Conservation (phyloP, 2,797 vertebrate genomes). For the Rhodeus uyekii region DNA sequence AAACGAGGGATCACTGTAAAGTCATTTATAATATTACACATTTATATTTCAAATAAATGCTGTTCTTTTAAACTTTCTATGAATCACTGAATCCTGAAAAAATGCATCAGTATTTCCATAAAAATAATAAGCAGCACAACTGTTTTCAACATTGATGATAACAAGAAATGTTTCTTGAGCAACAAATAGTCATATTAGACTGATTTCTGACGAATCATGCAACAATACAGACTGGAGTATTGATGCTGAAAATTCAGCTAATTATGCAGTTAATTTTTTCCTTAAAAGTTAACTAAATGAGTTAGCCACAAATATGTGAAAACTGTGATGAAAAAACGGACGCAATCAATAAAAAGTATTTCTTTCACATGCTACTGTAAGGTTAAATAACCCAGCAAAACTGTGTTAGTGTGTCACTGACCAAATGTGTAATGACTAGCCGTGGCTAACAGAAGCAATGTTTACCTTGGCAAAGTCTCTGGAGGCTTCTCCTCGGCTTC, state of each 20-base stretch:
- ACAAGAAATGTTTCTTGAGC: not conserved
- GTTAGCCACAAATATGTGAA: not conserved
- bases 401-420: slow-evolving; percentile 44
- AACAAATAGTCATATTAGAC: not conserved
- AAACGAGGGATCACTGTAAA: no score
- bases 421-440: slow-evolving; percentile 18
- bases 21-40: not conserved
- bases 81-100: not conserved
- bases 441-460: not conserved
- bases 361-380: not conserved
- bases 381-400: slow-evolving; percentile 12
- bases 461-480: slow-evolving; percentile 96
- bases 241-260: not conserved
- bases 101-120: not conserved
- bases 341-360: no score
- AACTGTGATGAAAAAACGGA: not conserved
- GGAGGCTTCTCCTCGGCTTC: slow-evolving; percentile 88
- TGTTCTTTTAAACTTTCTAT: not conserved
- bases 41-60: not conserved
- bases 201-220: not conserved
- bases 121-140: not conserved
- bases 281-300: not conserved
- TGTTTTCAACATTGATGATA: not conserved
- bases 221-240: no score
- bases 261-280: not conserved